Evolutionary conservation across 2,113 vertebrate genomes (phyloP).

Genomic region (Struthio camelus): DNA sequence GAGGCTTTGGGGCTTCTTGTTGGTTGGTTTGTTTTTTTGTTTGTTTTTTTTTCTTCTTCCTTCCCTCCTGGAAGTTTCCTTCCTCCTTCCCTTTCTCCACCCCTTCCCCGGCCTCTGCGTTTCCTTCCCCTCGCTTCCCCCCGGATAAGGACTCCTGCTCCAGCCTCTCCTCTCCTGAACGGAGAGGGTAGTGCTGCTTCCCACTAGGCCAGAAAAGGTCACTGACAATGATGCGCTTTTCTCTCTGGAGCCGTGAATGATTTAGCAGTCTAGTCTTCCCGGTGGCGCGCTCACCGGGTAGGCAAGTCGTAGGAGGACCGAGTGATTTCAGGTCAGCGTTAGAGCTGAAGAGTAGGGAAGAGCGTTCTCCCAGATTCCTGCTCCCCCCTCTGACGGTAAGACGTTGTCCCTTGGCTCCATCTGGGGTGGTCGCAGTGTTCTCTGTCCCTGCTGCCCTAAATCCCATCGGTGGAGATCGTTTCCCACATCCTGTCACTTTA

Average conservation of each 20-base stretch:
- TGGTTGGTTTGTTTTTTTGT: too few relatives aligned
- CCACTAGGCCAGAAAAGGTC: slow-evolving; percentile 31
- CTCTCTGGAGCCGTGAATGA: neutral
- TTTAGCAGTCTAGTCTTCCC: neutral
- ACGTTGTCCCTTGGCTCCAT: neutral
- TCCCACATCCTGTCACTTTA: neutral
- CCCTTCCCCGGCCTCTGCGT: neutral
- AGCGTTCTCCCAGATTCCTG: neutral
- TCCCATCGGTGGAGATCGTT: neutral
- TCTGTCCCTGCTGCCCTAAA: neutral
- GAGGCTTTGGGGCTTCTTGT: slow-evolving; percentile 18
- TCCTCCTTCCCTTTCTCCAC: slow-evolving; percentile 41
- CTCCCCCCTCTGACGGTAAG: neutral
- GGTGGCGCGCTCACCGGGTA: neutral
- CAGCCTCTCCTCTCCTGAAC: neutral
- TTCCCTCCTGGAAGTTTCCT: slow-evolving; percentile 64
- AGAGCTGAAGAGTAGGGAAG: neutral
- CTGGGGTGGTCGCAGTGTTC: neutral
- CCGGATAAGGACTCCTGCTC: neutral
- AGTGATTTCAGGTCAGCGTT: neutral
- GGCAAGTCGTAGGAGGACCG: neutral
- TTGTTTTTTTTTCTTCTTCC: neutral
- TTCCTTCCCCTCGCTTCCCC: neutral
- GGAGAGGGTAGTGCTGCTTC: neutral
- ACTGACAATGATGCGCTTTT: neutral